These are phyloP conservation scores for Acanthosepion esculentum DNA, from an alignment of 2,888 invertebrate genomes.

Conservation along the genomic window DNA sequence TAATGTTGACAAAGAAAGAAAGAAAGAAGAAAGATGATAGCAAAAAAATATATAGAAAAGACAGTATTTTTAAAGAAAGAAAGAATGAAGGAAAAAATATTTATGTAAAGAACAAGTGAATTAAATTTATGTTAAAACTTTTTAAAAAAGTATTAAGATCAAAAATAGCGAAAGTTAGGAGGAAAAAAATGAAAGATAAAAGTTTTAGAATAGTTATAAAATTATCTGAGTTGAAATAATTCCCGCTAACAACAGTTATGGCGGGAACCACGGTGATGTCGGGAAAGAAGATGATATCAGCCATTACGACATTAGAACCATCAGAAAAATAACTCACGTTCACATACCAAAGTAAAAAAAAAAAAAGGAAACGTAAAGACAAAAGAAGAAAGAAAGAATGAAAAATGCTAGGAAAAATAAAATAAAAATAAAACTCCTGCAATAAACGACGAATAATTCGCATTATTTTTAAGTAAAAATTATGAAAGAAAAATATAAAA, in stretches of 20 bases:
- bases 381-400: not conserved
- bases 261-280: not conserved
- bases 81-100: not conserved
- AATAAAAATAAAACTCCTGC: not conserved
- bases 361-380: not conserved
- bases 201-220: not conserved
- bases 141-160: not conserved
- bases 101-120: not conserved
- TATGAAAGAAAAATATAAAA: not conserved
- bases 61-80: not conserved
- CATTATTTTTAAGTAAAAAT: not conserved
- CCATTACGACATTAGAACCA: not conserved
- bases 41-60: not conserved
- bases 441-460: constrained; percentile 18
- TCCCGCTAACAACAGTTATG: not conserved
- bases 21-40: not conserved
- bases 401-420: not conserved
- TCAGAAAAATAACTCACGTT: not conserved
- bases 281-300: not conserved
- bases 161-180: not conserved
- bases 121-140: not conserved
- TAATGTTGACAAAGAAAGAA: not conserved
- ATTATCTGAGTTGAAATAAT: not conserved
- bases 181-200: not conserved
- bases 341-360: not conserved